Evolutionary conservation across 2,888 invertebrate genomes (phyloP).

Genomic region (Lithosia quadra): DNA sequence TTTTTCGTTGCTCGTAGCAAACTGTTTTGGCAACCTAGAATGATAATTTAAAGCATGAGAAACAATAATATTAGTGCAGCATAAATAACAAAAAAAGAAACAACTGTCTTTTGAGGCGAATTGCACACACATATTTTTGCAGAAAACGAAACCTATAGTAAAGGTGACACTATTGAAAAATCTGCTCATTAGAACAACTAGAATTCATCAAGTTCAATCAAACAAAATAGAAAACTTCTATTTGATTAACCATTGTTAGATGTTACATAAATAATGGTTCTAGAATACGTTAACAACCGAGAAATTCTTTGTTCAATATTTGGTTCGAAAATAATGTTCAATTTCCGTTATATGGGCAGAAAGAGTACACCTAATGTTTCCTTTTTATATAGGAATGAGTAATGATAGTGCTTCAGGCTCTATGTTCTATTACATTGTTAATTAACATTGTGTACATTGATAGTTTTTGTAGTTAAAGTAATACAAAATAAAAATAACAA

Average conservation of each 20-base stretch:
- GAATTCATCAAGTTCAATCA: no score
- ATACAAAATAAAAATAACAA: not conserved
- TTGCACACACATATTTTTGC: no score
- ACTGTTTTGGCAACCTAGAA: no score
- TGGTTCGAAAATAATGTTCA: conserved; percentile 55
- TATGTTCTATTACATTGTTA: not conserved
- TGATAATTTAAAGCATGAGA: no score
- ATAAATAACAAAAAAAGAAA: no score
- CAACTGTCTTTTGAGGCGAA: no score
- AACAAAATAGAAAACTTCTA: not conserved
- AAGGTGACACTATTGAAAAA: not conserved
- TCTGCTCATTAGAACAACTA: no score
- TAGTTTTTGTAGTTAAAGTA: not conserved
- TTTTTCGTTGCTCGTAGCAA: no score
- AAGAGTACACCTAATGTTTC: conserved; percentile 8
- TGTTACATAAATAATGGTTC: not conserved
- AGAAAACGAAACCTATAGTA: not conserved
- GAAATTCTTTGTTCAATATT: conserved; percentile 39
- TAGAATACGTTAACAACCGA: not conserved
- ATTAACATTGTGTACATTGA: not conserved
- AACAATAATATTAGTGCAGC: no score
- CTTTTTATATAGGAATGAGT: not conserved
- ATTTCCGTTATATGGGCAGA: conserved; percentile 49
- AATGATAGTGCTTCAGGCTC: not conserved
- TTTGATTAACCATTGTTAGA: conserved; percentile 4